These are phyloP conservation scores for Danaus melanippus DNA, from an alignment of 1,140 invertebrate species.

Conservation along the genomic window DNA sequence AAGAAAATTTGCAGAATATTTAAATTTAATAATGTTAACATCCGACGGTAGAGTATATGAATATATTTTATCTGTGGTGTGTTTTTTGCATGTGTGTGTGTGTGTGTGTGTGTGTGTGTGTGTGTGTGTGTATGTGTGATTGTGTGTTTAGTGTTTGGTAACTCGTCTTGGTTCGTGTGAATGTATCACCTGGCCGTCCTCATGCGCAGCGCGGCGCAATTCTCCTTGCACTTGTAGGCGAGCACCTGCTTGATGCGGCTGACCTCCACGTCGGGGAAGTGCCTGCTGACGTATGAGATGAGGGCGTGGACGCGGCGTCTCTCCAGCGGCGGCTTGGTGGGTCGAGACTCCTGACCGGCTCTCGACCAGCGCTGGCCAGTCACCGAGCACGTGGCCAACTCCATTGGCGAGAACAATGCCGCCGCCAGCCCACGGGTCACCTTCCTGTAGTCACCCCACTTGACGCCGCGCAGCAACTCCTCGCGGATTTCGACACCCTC, in stretches of 20 bases:
- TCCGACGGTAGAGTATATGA: too few relatives aligned
- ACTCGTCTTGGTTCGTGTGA: not conserved
- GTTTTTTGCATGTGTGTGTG: too few relatives aligned
- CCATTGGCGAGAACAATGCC: constrained; percentile 81
- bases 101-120: too few relatives aligned
- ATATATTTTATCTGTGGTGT: too few relatives aligned
- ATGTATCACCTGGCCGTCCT: constrained; percentile 76
- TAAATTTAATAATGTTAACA: too few relatives aligned
- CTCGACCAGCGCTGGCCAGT: constrained; percentile 83
- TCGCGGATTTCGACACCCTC: constrained; percentile 81
- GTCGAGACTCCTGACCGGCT: constrained; percentile 78
- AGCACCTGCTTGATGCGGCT: constrained; percentile 82
- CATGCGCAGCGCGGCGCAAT: constrained; percentile 81
- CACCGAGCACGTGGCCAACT: constrained; percentile 81
- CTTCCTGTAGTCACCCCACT: constrained; percentile 82
- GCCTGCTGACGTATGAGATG: constrained; percentile 80
- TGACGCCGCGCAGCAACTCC: constrained; percentile 78
- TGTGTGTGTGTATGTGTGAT: too few relatives aligned
- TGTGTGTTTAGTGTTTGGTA: too few relatives aligned
- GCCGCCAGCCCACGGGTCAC: constrained; percentile 80
- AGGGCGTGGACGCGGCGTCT: constrained; percentile 81
- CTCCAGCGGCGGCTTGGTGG: constrained; percentile 81
- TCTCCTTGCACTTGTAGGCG: constrained; percentile 84
- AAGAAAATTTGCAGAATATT: too few relatives aligned
- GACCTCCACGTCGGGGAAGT: constrained; percentile 81